phyloP scores from a whole-genome alignment of 64 coral and sea anemone species.

The Stylophora pistillata region DNA sequence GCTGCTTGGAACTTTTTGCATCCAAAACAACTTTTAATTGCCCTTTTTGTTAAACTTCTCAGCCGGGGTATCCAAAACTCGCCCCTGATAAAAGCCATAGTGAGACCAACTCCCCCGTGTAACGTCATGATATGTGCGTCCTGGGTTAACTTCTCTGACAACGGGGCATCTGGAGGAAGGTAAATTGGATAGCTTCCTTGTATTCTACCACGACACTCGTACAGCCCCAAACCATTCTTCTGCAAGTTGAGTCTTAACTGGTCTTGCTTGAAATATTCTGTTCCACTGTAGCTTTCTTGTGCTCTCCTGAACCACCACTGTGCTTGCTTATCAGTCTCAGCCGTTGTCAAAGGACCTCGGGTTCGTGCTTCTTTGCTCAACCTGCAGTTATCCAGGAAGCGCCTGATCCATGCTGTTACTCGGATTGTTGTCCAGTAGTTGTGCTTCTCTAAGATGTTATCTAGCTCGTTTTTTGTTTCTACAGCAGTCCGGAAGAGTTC shows the following conservation, averaged over 20 bases:
- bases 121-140: constrained; percentile 16
- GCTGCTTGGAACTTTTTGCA: constrained; percentile 47
- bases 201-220: constrained; percentile 28
- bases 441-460: constrained; percentile 34
- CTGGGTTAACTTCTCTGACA: constrained; percentile 51
- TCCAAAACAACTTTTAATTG: constrained; percentile 48
- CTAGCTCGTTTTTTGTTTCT: constrained; percentile 10
- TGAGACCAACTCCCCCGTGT: constrained; percentile 47
- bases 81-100: constrained; percentile 23
- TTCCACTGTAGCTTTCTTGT: background rate
- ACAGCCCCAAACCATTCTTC: background rate
- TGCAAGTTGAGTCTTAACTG: constrained; percentile 28
- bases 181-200: constrained; percentile 46
- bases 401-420: constrained; percentile 51
- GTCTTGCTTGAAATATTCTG: constrained; percentile 49
- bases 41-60: constrained; percentile 41
- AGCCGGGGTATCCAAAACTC: constrained; percentile 51
- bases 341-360: constrained; percentile 23
- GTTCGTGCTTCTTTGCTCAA: background rate
- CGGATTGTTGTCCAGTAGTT: constrained; percentile 28
- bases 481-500: constrained; percentile 28
- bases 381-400: constrained; percentile 34
- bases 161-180: constrained; percentile 7
- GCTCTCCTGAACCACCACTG: constrained; percentile 25
- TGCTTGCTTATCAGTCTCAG: constrained; percentile 29